Conservation (phyloP, 1,140 invertebrate genomes). For the Tetranychus cinnabarinus region DNA sequence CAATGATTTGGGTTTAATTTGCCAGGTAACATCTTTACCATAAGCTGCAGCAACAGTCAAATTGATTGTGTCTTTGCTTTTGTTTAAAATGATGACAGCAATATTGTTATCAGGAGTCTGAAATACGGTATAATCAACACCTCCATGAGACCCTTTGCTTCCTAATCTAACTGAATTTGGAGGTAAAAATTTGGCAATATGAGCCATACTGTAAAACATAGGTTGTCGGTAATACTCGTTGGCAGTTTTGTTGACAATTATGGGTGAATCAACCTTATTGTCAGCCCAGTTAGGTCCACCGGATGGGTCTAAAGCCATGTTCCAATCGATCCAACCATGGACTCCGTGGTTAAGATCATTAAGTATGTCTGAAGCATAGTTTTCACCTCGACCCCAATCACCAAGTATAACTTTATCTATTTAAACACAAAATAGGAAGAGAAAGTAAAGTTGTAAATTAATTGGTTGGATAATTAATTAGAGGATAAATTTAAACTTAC, state of each 20-base stretch:
- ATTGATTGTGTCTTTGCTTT: background rate
- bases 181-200: slow-evolving; percentile 19
- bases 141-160: background rate
- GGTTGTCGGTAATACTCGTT: slow-evolving; percentile 29
- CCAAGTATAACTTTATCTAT: slow-evolving; percentile 1
- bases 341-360: slow-evolving; percentile 20
- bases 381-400: slow-evolving; percentile 4
- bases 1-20: too few relatives aligned
- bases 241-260: slow-evolving; percentile 21
- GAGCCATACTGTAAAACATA: slow-evolving; percentile 29
- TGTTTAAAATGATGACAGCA: background rate
- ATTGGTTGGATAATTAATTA: background rate
- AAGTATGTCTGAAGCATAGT: slow-evolving; percentile 10
- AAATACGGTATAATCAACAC: background rate
- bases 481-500: background rate
- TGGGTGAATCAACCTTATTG: slow-evolving; percentile 25
- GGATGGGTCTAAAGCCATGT: slow-evolving; percentile 23
- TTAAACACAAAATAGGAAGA: background rate
- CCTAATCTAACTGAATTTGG: background rate
- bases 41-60: background rate
- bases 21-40: too few relatives aligned
- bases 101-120: background rate
- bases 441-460: background rate
- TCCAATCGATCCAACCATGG: slow-evolving; percentile 28
- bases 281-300: slow-evolving; percentile 27